Conservation (phyloP, 2,888 invertebrate species). For the Glyphotaelius pellucidus region DNA sequence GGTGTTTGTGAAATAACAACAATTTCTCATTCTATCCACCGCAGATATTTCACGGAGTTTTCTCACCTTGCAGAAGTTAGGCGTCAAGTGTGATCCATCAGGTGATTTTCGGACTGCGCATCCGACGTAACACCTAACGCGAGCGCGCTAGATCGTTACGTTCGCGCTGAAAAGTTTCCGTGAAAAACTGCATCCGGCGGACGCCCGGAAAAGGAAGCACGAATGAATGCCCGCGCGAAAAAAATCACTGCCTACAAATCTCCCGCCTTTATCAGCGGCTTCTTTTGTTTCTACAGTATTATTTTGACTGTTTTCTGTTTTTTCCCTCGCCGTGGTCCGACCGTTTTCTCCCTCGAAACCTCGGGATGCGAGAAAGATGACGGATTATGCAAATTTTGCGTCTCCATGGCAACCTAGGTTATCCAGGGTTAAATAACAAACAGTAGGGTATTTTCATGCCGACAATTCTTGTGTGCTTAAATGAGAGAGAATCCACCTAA, state of each 20-base stretch:
- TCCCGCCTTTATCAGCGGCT: slow-evolving; percentile 60
- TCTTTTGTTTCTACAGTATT: slow-evolving; percentile 61
- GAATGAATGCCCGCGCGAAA: slow-evolving; percentile 58
- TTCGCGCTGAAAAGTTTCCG: slow-evolving; percentile 58
- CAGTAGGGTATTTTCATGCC: slow-evolving; percentile 61
- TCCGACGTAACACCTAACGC: slow-evolving; percentile 26
- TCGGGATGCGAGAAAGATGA: slow-evolving; percentile 64
- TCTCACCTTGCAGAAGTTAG: neutral
- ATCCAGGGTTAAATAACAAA: slow-evolving; percentile 64
- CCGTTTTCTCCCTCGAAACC: slow-evolving; percentile 51
- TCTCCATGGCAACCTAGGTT: slow-evolving; percentile 62
- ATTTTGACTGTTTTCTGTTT: slow-evolving; percentile 47
- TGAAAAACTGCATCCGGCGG: slow-evolving; percentile 64
- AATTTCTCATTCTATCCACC: no score
- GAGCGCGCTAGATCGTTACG: slow-evolving; percentile 11
- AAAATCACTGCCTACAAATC: slow-evolving; percentile 65
- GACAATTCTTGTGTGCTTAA: slow-evolving; percentile 51
- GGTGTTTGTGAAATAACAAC: neutral
- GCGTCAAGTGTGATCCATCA: slow-evolving; percentile 21
- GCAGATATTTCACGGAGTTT: neutral
- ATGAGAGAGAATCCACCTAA: neutral
- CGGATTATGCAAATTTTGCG: slow-evolving; percentile 65
- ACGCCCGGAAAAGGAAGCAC: slow-evolving; percentile 56
- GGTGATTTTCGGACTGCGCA: neutral
- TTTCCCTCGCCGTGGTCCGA: slow-evolving; percentile 39